Conservation (phyloP, 2,888 invertebrate genomes). For the Noctua janthe region DNA sequence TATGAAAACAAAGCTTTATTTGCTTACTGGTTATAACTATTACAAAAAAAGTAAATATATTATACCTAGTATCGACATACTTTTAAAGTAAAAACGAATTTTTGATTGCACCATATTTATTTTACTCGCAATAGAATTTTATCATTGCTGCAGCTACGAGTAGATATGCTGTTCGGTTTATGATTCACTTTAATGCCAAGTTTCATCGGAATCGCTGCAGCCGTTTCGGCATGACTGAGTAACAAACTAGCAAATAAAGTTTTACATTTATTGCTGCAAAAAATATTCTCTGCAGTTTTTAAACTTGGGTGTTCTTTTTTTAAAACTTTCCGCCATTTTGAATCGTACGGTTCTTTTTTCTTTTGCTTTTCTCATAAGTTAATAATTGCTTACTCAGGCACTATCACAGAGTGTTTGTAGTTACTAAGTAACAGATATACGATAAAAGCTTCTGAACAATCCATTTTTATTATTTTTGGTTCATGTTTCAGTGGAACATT, state of each 20-base stretch:
- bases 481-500: conserved; percentile 57
- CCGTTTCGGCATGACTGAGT: conserved; percentile 46
- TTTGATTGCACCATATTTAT: not conserved
- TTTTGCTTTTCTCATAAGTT: conserved; percentile 12
- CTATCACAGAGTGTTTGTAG: conserved; percentile 5
- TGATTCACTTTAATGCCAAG: conserved; percentile 40
- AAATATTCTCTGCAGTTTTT: conserved; percentile 23
- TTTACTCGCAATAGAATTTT: conserved; percentile 19
- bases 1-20: conserved; percentile 41
- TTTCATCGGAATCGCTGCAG: conserved; percentile 39
- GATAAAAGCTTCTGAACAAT: conserved; percentile 27
- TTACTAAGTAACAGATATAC: conserved; percentile 8
- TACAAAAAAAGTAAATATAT: conserved; percentile 12
- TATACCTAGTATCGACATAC: not conserved
- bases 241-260: conserved; percentile 50
- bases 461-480: conserved; percentile 54
- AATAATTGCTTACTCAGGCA: conserved; percentile 33
- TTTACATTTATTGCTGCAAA: conserved; percentile 42
- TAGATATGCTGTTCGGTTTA: conserved; percentile 27
- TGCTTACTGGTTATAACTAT: conserved; percentile 35
- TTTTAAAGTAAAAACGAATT: conserved; percentile 5
- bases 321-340: conserved; percentile 22
- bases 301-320: conserved; percentile 24
- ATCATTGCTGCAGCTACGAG: conserved; percentile 5
- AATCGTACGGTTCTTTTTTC: conserved; percentile 2